Conservation (phyloP, 2,797 vertebrate genomes). For the Anas bernieri region DNA sequence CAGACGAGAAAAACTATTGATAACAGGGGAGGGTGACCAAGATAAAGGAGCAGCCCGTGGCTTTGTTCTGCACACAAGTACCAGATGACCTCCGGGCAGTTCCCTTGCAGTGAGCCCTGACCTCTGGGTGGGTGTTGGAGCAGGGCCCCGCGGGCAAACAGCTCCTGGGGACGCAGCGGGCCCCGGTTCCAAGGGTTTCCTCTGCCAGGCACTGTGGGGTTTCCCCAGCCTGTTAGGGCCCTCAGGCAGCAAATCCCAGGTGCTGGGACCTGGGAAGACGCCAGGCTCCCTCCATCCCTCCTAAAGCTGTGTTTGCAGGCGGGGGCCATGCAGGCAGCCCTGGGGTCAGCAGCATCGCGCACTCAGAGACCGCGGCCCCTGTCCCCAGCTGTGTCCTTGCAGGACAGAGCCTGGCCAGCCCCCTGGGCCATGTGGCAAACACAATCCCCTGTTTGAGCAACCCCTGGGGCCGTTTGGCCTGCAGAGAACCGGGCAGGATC, state of each 20-base stretch:
- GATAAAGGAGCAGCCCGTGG: conserved; percentile 20
- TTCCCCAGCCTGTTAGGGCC: neutral
- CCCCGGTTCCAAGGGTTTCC: neutral
- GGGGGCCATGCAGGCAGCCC: rapidly evolving
- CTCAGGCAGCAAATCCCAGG: neutral
- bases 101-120: neutral
- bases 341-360: neutral
- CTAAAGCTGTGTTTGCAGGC: too few species aligned
- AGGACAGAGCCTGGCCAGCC: neutral
- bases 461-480: rapidly evolving
- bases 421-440: neutral
- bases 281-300: neutral
- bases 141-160: neutral
- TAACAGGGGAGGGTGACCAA: conserved; percentile 19
- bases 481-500: neutral
- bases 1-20: conserved; percentile 52
- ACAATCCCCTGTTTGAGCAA: neutral
- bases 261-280: neutral
- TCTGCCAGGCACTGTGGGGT: neutral
- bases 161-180: neutral
- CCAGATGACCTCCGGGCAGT: neutral
- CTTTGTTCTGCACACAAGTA: conserved; percentile 31
- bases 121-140: neutral
- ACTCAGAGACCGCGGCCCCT: rapidly evolving
- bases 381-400: neutral